Evolutionary conservation across 1,140 invertebrate species (phyloP), one percentile per base, ranked within the genome.

Genomic region (Calephelis nemesis): DNA sequence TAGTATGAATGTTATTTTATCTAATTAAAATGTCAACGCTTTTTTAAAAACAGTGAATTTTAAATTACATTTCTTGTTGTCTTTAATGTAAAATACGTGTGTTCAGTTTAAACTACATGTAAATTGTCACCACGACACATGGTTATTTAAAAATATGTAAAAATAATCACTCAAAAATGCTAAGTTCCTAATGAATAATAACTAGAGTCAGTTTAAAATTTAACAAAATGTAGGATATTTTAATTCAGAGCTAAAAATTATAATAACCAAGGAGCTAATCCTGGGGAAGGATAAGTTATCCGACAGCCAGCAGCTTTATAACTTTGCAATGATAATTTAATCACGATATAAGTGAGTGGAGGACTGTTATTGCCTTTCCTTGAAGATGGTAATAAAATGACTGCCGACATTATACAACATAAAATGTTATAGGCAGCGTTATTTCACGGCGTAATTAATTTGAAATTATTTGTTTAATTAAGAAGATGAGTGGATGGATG

Each of bases 251-350:
- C 42, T 60, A 60, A 60, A 60, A 60, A 60, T 60, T 60, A 60
- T 60, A 60, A 60, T 60, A 60, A 60, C 30, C 58, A 30, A 60
- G 52, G 54, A 65, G 68, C 70, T 75, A 78, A 79, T 78, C 72
- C 72, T 62, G 58, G 72, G 74, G 74, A 65, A 68, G 60, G 68
- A 71, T 74, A 76, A 77, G 75, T 78, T 77, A 75, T 71, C 75
- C 68, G 66, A 62, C 66, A 68, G 76, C 58, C 40, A 54, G 15
- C 15, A 76, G 69, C 68, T 72, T 69, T 74, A 70, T 69, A 73
- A 81, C 74, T 87, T 87, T 84, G 83, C 80, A 87, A 86, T 86
- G 77, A 87, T 85, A 86, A 87, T 84, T 87, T 85, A 87, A 89
- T 87, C 79, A 78, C 74, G 70, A 71, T 81, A 71, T 84, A 79